Base-by-base conservation (phyloP, 2,888 invertebrate genomes). In the Venusia cambrica region DNA sequence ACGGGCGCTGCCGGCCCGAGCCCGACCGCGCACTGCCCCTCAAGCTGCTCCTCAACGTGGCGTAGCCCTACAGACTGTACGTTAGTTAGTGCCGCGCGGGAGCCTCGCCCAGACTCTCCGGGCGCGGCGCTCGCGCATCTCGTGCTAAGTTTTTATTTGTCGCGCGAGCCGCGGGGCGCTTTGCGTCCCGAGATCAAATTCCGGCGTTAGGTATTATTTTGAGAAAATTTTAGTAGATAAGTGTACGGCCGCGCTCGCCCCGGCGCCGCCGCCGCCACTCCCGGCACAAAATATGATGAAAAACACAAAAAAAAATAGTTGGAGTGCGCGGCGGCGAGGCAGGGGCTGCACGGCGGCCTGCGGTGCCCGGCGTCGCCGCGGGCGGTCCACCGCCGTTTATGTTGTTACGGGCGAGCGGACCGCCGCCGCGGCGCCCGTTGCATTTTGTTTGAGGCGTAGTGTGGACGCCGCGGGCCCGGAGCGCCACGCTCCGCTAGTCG, bases 11-110 rank as follows among this genome's bases (percentile, higher is more conserved):
- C 50, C 73, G 88, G 22, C 71, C 79, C 20, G 81, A 87, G 64
- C 75, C 77, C 53, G 85, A 85, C 62, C 78, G 90, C 70, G 89
- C 91, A 63, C 84, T 89, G 63, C 87, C 90, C 54, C 88, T 91
- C 54, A 91, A 91, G 75, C 72, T 91, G 71, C 81, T 91, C 65
- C 88, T 91, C 66, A 91, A 91, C 75, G 90, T 91, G 54, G 80
- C 75, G 65, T 84, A 80, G 68, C 58, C 56, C 62, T 56, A 40
- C 54, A 69, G 73, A 79, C 79, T 71, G 64, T 71, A 64, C 37
- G 54, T 39, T 75, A 80, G 76, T 77, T 71, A 76, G 74, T 66
- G 67, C 56, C 56, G 57, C 72, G 72, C 60, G 65, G 64, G 56
- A 63, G 68, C 65, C 58, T 48, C 52, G 54, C 36, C 42, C 58